Evolutionary conservation across 1,140 invertebrate genomes (phyloP).

Genomic region (Drosophila ficusphila): DNA sequence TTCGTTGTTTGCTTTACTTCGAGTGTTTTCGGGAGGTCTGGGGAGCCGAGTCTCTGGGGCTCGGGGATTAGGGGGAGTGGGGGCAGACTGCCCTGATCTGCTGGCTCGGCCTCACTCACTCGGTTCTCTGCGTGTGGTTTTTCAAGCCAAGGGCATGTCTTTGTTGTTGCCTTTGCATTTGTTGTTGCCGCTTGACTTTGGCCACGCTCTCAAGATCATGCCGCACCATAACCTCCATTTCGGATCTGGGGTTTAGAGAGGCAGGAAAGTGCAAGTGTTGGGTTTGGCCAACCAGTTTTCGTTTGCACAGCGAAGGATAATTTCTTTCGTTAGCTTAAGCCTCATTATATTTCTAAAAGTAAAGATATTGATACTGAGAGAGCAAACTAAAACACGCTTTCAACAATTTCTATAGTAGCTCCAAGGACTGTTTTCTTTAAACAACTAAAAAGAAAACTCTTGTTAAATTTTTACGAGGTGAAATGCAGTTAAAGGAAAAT

Average conservation of each 20-base stretch:
- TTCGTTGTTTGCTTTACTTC: slow-evolving; percentile 34
- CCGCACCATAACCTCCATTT: slow-evolving; percentile 18
- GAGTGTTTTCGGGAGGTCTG: slow-evolving; percentile 1
- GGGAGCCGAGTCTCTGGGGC: slow-evolving; percentile 20
- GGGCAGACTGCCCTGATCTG: slow-evolving; percentile 22
- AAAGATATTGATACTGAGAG: no score
- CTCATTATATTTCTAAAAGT: neutral
- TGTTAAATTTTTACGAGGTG: no score
- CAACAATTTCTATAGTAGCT: no score
- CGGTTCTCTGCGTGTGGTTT: slow-evolving; percentile 71
- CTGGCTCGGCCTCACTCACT: slow-evolving; percentile 35
- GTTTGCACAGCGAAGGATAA: neutral
- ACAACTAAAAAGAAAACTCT: no score
- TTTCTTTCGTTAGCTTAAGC: neutral
- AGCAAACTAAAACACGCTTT: no score
- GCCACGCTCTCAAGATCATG: slow-evolving; percentile 63
- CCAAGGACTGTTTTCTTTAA: no score
- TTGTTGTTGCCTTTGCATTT: slow-evolving; percentile 11
- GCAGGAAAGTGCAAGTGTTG: slow-evolving; percentile 39
- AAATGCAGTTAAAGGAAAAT: no score
- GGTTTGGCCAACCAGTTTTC: slow-evolving; percentile 5
- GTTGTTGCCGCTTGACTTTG: slow-evolving; percentile 65
- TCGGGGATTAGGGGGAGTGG: slow-evolving; percentile 1
- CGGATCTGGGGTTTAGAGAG: neutral
- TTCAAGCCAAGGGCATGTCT: slow-evolving; percentile 66